Percentiles rank a stretch among this genome's conserved stretches.
Conservation (phyloP, 2,113 vertebrate genomes). For the Muntiacus muntjak region DNA sequence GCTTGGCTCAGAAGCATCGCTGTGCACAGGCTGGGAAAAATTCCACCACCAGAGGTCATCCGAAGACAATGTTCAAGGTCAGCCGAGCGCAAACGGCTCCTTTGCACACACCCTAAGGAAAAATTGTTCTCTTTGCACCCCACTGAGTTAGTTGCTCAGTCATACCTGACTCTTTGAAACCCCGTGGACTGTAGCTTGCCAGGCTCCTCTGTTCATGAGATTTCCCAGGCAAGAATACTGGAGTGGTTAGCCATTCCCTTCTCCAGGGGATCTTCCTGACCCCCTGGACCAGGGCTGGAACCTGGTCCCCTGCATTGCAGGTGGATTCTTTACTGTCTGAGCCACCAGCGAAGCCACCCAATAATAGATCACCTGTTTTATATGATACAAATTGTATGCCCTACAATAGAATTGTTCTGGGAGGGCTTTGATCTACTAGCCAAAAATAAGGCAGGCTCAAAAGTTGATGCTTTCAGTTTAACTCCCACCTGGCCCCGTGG, state of each 20-base stretch:
- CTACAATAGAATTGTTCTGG: not conserved
- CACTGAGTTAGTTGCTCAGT: not conserved
- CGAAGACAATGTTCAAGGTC: conserved; percentile 16
- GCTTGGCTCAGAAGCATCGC: not conserved
- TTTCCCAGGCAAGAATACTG: not conserved
- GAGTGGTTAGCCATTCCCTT: not conserved
- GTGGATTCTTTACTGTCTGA: not conserved
- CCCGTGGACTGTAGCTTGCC: not conserved
- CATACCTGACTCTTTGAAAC: not conserved
- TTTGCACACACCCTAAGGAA: not conserved
- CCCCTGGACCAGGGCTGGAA: not conserved
- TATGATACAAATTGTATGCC: not conserved
- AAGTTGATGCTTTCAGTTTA: not conserved
- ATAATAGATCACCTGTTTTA: not conserved
- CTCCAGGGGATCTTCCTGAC: not conserved
- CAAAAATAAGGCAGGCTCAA: not conserved
- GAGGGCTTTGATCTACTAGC: not conserved
- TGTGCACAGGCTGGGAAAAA: not conserved
- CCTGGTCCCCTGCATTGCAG: not conserved
- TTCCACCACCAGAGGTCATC: conserved; percentile 69
- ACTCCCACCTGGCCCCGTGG: accelerated
- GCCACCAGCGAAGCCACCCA: not conserved
- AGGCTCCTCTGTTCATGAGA: not conserved
- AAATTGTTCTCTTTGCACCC: not conserved
- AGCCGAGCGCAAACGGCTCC: accelerated